phyloP scores from a whole-genome alignment of 2,888 invertebrate species.

The Electrophaes corylata region DNA sequence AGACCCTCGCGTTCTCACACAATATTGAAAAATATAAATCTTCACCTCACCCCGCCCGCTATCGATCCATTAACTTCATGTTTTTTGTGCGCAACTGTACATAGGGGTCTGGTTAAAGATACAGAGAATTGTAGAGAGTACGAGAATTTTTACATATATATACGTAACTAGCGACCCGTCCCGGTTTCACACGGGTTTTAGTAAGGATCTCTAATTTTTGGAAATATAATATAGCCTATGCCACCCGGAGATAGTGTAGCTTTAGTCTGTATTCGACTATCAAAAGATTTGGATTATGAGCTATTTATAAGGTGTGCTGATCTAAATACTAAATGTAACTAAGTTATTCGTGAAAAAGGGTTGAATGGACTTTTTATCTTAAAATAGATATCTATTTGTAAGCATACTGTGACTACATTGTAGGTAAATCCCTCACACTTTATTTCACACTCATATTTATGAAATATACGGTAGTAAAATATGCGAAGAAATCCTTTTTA shows the following conservation, averaged over 20 bases:
- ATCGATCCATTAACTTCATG: conserved; percentile 62
- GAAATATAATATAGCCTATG: no score
- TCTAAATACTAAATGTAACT: no score
- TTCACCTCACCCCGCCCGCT: conserved; percentile 65
- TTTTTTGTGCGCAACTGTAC: conserved; percentile 44
- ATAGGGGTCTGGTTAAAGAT: conserved; percentile 10
- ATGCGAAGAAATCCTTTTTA: conserved; percentile 61
- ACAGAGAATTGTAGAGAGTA: not conserved
- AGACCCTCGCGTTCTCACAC: conserved; percentile 67
- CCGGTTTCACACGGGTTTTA: no score
- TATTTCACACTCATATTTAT: conserved; percentile 63
- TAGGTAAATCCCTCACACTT: conserved; percentile 54
- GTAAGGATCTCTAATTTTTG: no score
- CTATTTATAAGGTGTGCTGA: no score
- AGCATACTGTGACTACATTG: conserved; percentile 52
- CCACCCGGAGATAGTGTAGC: no score
- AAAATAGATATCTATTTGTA: not conserved
- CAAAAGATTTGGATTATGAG: no score
- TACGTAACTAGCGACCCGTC: not conserved
- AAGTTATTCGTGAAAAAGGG: not conserved
- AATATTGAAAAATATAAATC: conserved; percentile 79
- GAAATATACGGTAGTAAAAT: conserved; percentile 65
- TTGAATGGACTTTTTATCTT: not conserved
- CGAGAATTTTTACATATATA: not conserved
- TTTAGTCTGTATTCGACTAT: no score